Conservation (phyloP, 2,888 invertebrate genomes). For the Orthonychiurus folsomi region DNA sequence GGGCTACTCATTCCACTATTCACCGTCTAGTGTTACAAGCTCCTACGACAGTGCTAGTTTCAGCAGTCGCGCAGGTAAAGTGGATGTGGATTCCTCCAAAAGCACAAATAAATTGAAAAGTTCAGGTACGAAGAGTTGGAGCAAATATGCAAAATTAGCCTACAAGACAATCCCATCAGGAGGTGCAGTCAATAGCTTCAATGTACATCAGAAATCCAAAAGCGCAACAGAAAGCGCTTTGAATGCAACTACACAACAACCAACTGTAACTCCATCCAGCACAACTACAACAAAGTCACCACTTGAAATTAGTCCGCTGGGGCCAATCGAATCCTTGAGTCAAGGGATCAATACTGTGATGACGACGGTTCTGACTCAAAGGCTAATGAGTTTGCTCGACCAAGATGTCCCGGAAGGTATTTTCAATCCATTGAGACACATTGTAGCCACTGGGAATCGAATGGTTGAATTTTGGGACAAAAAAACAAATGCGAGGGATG, state of each 20-base stretch:
- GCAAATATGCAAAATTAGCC: conserved; percentile 33
- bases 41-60: conserved; percentile 28
- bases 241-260: neutral
- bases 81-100: conserved; percentile 19
- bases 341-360: conserved; percentile 39
- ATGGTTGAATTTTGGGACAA: conserved; percentile 41
- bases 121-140: conserved; percentile 26
- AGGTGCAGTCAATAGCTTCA: conserved; percentile 31
- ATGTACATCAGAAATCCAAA: conserved; percentile 25
- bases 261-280: conserved; percentile 7
- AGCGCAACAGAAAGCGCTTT: neutral
- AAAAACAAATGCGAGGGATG: conserved; percentile 33
- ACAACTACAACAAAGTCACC: conserved; percentile 8
- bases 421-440: conserved; percentile 36
- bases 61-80: conserved; percentile 36
- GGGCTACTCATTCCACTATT: conserved; percentile 38
- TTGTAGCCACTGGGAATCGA: conserved; percentile 37
- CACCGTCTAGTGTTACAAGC: conserved; percentile 31
- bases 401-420: conserved; percentile 37
- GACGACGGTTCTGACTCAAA: conserved; percentile 38
- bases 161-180: conserved; percentile 24
- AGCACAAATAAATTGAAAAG: conserved; percentile 14
- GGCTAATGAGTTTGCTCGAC: conserved; percentile 38
- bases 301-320: too few species aligned
- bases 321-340: conserved; percentile 18